Evolutionary conservation across 2,113 vertebrate genomes (phyloP).

Genomic region (Turnix velox): DNA sequence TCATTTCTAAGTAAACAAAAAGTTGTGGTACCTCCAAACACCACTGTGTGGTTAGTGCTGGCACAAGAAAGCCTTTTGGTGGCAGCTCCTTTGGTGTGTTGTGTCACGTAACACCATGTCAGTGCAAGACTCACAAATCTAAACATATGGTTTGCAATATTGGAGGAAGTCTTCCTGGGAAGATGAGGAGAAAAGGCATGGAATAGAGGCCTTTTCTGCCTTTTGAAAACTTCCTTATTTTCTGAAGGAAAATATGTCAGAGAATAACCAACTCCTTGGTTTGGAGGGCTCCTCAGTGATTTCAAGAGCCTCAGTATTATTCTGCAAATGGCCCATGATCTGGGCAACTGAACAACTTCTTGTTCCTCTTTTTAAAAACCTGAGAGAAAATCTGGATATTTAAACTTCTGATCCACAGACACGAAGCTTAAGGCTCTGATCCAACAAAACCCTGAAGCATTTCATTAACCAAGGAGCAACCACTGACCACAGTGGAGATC

Average conservation of each 20-base stretch:
- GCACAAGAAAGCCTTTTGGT: neutral
- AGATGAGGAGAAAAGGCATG: neutral
- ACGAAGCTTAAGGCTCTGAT: neutral
- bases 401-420: neutral
- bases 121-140: neutral
- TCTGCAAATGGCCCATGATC: neutral
- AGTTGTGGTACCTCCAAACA: constrained; percentile 28
- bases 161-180: neutral
- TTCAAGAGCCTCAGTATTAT: neutral
- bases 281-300: neutral
- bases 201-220: neutral
- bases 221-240: neutral
- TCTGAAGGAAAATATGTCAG: neutral
- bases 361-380: neutral
- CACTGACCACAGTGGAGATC: neutral
- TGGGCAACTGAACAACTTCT: neutral
- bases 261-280: neutral
- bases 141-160: neutral
- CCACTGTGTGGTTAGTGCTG: constrained; percentile 33
- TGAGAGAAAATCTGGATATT: neutral
- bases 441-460: neutral
- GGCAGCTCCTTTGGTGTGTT: neutral
- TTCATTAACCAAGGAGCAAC: neutral
- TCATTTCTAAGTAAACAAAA: constrained; percentile 29
- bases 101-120: neutral